Base-by-base conservation (phyloP, 2,113 vertebrate genomes). In the Loxodonta africana region DNA sequence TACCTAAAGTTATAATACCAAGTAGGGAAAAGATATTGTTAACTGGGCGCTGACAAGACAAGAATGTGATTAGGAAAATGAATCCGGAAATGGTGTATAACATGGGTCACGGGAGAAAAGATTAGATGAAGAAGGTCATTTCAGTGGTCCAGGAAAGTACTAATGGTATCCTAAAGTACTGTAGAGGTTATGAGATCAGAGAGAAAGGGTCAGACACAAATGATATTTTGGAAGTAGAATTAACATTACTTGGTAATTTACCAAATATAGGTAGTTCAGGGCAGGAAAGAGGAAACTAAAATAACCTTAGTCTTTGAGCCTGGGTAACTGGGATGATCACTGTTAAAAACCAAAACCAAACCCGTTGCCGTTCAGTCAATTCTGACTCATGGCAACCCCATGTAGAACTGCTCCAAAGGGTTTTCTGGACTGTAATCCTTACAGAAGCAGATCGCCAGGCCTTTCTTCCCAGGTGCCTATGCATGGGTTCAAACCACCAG, bases 211-310 rank as follows among this genome's bases (percentile, higher is more conserved):
- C 17, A 88, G 41, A 6, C 10, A 60, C 20, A 73, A 85, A 77
- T 91, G 81, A 76, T 51, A 89, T 69, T 92, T 91, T 94, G 25
- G 20, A 90, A 51, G 28, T 37, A 73, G 4, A 94, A 78, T 89
- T 94, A 80, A 73, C 65, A 94, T 80, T 44, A 33, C 60, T 95
- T 63, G 18, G 26, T 23, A 89, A 76, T 12, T 37, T 93, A 63
- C 2, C 87, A 44, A 83, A 63, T 41, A 63, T 60, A 65, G 17
- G 10, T 60, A 88, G 8, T 67, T 88, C 30, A 53, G 28, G 78
- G 7, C 28, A 80, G 26, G 11, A 8, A 25, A 81, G 20, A 87
- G 23, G 30, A 53, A 15, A n/a, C 7, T 17, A 65, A 89, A 37
- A 60, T 80, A 69, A 88, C n/a, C 48, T 91, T 73, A 73, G 10